Conservation (phyloP, 2,797 vertebrate species). For the Macrochelys suwanniensis region DNA sequence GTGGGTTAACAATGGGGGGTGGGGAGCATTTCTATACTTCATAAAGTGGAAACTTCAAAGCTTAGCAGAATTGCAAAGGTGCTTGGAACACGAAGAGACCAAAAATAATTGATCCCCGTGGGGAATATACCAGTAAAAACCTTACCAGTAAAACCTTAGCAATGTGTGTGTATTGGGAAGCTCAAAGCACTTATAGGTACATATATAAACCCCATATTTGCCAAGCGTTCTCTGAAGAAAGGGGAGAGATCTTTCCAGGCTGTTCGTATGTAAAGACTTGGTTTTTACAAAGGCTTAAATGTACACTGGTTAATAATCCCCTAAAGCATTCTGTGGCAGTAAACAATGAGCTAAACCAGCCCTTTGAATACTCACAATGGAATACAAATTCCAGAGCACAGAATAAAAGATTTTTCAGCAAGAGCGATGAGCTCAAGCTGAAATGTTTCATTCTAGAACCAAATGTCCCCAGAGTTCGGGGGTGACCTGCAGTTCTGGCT, state of each 20-base stretch:
- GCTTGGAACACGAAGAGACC: neutral
- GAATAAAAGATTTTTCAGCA: rapidly evolving
- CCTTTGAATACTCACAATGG: neutral
- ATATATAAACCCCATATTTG: neutral
- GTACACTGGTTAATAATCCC: neutral
- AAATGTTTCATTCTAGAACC: neutral
- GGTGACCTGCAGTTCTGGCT: neutral
- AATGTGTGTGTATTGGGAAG: neutral
- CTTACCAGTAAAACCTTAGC: neutral
- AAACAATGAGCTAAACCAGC: neutral
- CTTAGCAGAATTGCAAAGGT: neutral
- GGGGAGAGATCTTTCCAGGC: neutral
- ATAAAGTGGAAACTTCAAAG: neutral
- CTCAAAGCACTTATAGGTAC: neutral
- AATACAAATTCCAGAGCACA: rapidly evolving
- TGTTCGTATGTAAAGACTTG: neutral
- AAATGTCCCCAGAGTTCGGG: rapidly evolving
- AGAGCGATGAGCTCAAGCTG: neutral
- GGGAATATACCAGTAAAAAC: too few species aligned
- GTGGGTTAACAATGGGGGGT: rapidly evolving
- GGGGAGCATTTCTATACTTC: neutral
- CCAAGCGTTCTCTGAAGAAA: neutral
- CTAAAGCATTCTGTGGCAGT: neutral
- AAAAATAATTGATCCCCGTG: neutral
- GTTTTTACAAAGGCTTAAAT: neutral